Percentiles rank a stretch among this genome's conserved stretches.
phyloP scores from a whole-genome alignment of 1,140 invertebrate genomes.

The Hirudo medicinalis region DNA sequence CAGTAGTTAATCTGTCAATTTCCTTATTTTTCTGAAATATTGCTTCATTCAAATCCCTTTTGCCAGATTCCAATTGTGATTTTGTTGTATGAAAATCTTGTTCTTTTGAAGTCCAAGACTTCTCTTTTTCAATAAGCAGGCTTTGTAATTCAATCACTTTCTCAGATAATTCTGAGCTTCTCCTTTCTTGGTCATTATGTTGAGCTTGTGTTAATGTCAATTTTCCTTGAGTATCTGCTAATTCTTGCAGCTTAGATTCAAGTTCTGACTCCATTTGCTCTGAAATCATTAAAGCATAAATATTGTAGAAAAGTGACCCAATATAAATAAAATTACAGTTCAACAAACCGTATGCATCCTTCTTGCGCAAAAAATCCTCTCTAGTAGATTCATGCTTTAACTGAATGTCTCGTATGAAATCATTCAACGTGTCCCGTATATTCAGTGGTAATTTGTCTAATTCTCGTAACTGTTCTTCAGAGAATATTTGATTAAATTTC shows the following conservation, averaged over 20 bases:
- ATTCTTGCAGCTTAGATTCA: neutral
- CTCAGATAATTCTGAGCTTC: slow-evolving; percentile 9
- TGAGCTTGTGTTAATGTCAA: neutral
- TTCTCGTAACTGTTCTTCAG: neutral
- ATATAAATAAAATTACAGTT: neutral
- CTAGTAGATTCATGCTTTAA: neutral
- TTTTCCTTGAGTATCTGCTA: neutral
- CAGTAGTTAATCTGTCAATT: slow-evolving; percentile 38
- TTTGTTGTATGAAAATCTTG: slow-evolving; percentile 27
- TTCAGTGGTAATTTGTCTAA: neutral
- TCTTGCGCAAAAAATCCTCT: neutral
- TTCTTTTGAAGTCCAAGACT: slow-evolving; percentile 23
- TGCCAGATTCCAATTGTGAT: slow-evolving; percentile 34
- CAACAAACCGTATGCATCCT: neutral
- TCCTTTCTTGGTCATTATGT: neutral
- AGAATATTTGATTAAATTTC: neutral
- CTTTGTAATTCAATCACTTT: slow-evolving; percentile 12
- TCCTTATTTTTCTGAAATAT: slow-evolving; percentile 35
- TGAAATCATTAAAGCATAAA: neutral
- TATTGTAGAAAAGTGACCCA: neutral
- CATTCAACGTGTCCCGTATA: neutral
- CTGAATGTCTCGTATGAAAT: neutral
- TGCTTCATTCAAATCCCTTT: slow-evolving; percentile 31
- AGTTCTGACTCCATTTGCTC: neutral
- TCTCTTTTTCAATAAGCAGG: slow-evolving; percentile 9